Conservation (phyloP, 2,797 vertebrate species). For the Girardinus metallicus region DNA sequence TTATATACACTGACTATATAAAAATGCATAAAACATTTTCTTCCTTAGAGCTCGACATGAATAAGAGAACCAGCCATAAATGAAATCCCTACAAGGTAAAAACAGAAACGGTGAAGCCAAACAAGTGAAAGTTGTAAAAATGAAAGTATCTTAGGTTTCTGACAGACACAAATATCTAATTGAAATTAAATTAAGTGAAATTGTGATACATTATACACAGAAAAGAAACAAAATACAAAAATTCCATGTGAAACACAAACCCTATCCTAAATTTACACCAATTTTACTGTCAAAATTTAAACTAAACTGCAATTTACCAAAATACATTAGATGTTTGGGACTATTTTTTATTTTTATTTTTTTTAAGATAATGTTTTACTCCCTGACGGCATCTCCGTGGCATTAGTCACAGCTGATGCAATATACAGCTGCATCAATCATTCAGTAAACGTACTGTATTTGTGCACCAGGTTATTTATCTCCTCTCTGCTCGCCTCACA, state of each 20-base stretch:
- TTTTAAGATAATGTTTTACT: not conserved
- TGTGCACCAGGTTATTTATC: not conserved
- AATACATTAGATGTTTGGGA: not conserved
- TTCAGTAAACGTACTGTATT: not conserved
- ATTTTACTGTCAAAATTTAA: not conserved
- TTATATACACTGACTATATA: no score
- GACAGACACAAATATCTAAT: not conserved
- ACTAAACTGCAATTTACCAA: not conserved
- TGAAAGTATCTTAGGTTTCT: not conserved
- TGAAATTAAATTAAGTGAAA: not conserved
- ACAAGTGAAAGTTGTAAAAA: not conserved
- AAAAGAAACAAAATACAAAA: not conserved
- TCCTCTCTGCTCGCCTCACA: not conserved
- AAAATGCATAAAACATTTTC: no score
- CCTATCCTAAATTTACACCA: not conserved
- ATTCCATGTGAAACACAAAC: accelerated
- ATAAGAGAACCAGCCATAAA: no score
- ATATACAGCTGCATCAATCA: not conserved
- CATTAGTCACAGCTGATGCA: not conserved
- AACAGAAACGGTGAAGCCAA: not conserved
- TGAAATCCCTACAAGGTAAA: not conserved
- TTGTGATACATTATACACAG: not conserved
- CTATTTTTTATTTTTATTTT: not conserved
- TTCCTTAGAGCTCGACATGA: no score
- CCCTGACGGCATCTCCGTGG: not conserved